Evolutionary conservation across 2,888 invertebrate species (phyloP), one percentile per base, ranked within the genome.

Genomic region (Hedychridium roseum): DNA sequence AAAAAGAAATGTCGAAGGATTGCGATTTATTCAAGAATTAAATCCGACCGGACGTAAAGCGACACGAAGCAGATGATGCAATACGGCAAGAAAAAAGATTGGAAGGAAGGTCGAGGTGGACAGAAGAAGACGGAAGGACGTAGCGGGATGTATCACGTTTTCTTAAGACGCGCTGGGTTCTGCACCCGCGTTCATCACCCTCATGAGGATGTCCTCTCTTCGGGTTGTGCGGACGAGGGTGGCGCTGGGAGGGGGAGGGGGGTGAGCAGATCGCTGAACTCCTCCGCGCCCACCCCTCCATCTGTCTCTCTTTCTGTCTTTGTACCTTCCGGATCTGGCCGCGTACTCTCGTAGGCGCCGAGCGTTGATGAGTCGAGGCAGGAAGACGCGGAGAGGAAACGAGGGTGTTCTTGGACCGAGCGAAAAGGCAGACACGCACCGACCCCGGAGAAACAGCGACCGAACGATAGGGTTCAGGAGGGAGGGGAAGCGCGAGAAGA

Each of bases 301-400:
- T n/a, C n/a, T n/a, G 52, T 48, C 63, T 57, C 57, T 52, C 37
- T 36, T 14, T 28, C 31, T 41, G n/a, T n/a, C 42, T 37, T 34
- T 5, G 9, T 27, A 39, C 39, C 26, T 11, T 21, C 21, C 31
- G 21, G 42, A 31, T 32, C 32, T 41, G 58, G 54, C 55, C 57
- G 60, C 62, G 63, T 57, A 59, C 55, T 63, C 64, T 65, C 54
- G 57, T 57, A 62, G 61, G 63, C 60, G 54, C 50, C 58, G 57
- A 62, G 67, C 66, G 66, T 68, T 71, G 71, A 70, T 70, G 71
- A 70, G 71, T 70, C 69, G 64, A 64, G 63, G 65, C 68, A 66
- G 64, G 66, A 66, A 66, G 64, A 61, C 54, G 56, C 57, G 54
- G 62, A 59, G 59, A 61, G 64, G 60, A 54, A 65, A 64, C 51